These are phyloP conservation scores for Tillus elongatus DNA, from an alignment of 2,888 invertebrate genomes.

Conservation along the genomic window DNA sequence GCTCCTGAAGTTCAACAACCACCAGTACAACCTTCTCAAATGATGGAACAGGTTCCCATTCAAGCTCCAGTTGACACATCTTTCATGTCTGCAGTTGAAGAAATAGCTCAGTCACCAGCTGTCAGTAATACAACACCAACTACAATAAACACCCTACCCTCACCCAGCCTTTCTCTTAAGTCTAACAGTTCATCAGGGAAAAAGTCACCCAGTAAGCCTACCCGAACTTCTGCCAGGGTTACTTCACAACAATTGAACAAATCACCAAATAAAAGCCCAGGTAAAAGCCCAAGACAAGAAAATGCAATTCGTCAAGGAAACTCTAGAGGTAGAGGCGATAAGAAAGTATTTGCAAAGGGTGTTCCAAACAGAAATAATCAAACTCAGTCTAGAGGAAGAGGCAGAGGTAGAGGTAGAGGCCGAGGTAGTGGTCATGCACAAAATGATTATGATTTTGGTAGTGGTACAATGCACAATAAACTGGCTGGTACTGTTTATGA, in stretches of 20 bases:
- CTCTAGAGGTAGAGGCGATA: slow-evolving; percentile 29
- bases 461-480: slow-evolving; percentile 69
- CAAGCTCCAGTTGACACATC: slow-evolving; percentile 14
- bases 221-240: slow-evolving; percentile 54
- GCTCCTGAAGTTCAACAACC: slow-evolving; percentile 17
- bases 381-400: slow-evolving; percentile 33
- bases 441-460: slow-evolving; percentile 41
- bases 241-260: slow-evolving; percentile 53
- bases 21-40: not conserved
- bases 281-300: slow-evolving; percentile 42
- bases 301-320: slow-evolving; percentile 39
- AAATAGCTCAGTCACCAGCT: slow-evolving; percentile 19
- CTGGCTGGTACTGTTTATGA: slow-evolving; percentile 81
- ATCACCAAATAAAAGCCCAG: slow-evolving; percentile 49
- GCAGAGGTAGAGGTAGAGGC: slow-evolving; percentile 38
- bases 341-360: not conserved
- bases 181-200: slow-evolving; percentile 42
- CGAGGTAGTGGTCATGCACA: slow-evolving; percentile 30
- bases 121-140: slow-evolving; percentile 28
- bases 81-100: not conserved
- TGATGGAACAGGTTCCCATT: not conserved
- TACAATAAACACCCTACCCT: slow-evolving; percentile 35
- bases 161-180: slow-evolving; percentile 38
- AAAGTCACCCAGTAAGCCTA: slow-evolving; percentile 51
- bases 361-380: slow-evolving; percentile 35